A percentile compares a stretch with the other conserved stretches of the same genome.
These are phyloP conservation scores for Corythoichthys intestinalis DNA, from an alignment of 2,113 vertebrate species.

Conservation along the genomic window DNA sequence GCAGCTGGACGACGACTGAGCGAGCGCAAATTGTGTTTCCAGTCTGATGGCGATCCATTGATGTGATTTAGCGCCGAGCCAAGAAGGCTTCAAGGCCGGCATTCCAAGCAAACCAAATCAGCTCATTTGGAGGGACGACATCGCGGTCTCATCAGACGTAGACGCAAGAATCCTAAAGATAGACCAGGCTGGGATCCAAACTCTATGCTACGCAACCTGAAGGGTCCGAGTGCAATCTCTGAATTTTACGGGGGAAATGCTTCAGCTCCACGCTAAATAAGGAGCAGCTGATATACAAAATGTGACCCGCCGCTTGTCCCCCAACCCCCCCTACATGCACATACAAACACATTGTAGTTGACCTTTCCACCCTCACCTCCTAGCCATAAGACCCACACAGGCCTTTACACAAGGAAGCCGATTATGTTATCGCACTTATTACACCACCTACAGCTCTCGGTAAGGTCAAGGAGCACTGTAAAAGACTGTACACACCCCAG, in stretches of 20 bases:
- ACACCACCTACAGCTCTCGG: too few relatives aligned
- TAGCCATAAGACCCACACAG: conserved; percentile 17
- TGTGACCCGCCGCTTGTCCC: conserved; percentile 42
- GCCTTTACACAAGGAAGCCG: neutral
- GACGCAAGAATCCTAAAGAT: neutral
- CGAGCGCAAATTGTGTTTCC: neutral
- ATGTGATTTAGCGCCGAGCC: neutral
- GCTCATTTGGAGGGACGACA: neutral
- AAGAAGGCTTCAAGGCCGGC: neutral
- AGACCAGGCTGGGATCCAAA: conserved; percentile 29
- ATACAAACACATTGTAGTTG: conserved; percentile 33
- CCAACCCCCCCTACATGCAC: neutral
- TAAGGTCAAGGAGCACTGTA: too few relatives aligned
- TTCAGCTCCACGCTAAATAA: conserved; percentile 64
- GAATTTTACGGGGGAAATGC: conserved; percentile 45
- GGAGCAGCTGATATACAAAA: conserved; percentile 62
- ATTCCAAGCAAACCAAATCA: neutral
- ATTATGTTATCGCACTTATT: too few relatives aligned
- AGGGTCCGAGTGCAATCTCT: neutral
- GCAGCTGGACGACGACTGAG: neutral
- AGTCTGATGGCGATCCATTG: too few relatives aligned
- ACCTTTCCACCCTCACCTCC: conserved; percentile 49
- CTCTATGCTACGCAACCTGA: conserved; percentile 25
- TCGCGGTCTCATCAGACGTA: neutral
- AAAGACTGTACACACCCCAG: too few relatives aligned